Evolutionary conservation across 2,888 invertebrate species (phyloP), one percentile per base, ranked within the genome.

Genomic region (Lamproptera curius): DNA sequence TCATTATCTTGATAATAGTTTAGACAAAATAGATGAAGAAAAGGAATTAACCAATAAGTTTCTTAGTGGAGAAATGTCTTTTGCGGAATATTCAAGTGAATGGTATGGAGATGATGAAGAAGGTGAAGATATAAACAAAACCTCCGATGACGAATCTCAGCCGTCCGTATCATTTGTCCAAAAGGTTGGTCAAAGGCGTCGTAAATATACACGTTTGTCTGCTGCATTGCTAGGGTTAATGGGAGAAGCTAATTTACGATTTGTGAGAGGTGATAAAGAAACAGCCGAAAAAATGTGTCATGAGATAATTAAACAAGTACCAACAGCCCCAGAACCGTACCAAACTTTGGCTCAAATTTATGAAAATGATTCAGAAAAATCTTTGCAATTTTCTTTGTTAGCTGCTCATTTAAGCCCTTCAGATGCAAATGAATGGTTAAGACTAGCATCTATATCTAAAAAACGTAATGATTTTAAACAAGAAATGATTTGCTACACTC

Each of bases 171-270:
- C 63, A 31, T 53, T 67, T 3, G 56, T 58, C 16, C 76, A 68
- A 39, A 76, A 68, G 54, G 59, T 47, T 10, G 39, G 55, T 13
- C 57, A 59, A 16, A 71, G 62, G 54, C 74, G 76, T 26, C 69
- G 75, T 45, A 76, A 75, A 57, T 59, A 63, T 52, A 70, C 70
- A 13, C 79, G 79, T 5, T 72, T 95, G 15, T 91, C 93, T 1
- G 78, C 91, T 2, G 92, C 92, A 40, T 78, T 96, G 6, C 89
- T 93, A 63, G 96, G 96, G 14, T 83, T 98, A 11, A 97, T 98
- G 95, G 98, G 98, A n/a, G 96, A 97, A 85, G 98, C 98, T 0
- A 97, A 98, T 83, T 85, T 97, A 36, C 89, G 94, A 41, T 95
- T 93, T 84, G 97, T 94, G 0, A 91, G 94, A 55, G 96, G 97